These are phyloP conservation scores for Vombatus ursinus DNA, from an alignment of 2,113 vertebrate species.

Conservation along the genomic window DNA sequence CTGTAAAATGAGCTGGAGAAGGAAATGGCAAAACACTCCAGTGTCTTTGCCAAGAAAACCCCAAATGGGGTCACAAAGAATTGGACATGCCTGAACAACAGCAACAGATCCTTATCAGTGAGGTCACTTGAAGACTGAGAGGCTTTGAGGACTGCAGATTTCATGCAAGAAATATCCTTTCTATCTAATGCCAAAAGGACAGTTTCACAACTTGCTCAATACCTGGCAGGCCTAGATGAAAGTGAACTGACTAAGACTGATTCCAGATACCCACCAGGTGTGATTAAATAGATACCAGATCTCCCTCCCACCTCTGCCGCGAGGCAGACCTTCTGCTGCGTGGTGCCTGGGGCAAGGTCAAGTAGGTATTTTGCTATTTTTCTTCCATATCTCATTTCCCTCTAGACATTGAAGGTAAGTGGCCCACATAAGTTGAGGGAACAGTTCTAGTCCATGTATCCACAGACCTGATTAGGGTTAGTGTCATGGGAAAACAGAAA, in stretches of 20 bases:
- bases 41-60: not conserved
- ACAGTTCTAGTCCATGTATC: not conserved
- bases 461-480: not conserved
- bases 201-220: not conserved
- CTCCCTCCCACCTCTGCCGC: conserved; percentile 21
- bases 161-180: not conserved
- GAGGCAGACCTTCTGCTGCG: conserved; percentile 15
- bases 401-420: not conserved
- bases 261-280: conserved; percentile 7
- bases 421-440: not conserved
- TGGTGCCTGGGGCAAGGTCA: not conserved
- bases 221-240: conserved; percentile 6
- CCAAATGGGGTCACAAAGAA: not conserved
- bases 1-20: not conserved
- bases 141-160: not conserved
- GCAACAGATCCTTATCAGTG: not conserved
- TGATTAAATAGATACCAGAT: conserved; percentile 31
- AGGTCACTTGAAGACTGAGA: conserved; percentile 11
- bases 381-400: not conserved
- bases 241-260: conserved; percentile 37
- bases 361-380: not conserved
- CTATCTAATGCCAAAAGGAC: not conserved
- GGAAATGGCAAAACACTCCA: not conserved
- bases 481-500: not conserved
- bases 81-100: not conserved